phyloP scores from a whole-genome alignment of 2,888 invertebrate genomes.

The Sphecodes monilicornis region DNA sequence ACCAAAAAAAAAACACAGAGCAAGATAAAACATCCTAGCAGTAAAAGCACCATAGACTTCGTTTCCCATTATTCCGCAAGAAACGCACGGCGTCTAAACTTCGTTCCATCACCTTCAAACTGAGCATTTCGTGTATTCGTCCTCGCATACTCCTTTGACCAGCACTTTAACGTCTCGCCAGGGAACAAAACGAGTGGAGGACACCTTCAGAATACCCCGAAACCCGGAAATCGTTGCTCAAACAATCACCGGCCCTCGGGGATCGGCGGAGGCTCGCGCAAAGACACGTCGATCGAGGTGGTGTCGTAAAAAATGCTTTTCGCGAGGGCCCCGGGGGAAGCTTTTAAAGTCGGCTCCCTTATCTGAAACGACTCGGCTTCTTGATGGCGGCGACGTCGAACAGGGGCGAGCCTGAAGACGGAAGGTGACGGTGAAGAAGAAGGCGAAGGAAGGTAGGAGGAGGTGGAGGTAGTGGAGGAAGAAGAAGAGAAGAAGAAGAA shows the following conservation, averaged over 20 bases:
- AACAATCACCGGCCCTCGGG: conserved; percentile 21
- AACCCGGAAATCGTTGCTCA: conserved; percentile 34
- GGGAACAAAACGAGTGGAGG: neutral
- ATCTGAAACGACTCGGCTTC: conserved; percentile 66
- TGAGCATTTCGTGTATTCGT: neutral
- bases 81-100: neutral
- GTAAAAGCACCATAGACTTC: neutral
- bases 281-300: conserved; percentile 64
- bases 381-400: conserved; percentile 29
- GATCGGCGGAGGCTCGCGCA: conserved; percentile 23
- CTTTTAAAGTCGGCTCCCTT: conserved; percentile 66
- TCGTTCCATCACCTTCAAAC: neutral
- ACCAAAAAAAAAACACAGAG: too few species aligned
- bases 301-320: conserved; percentile 79
- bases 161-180: neutral
- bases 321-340: conserved; percentile 70
- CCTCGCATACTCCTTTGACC: neutral
- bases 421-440: conserved; percentile 35
- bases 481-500: conserved; percentile 34
- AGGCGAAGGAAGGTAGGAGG: conserved; percentile 70
- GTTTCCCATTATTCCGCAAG: neutral
- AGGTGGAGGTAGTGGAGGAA: conserved; percentile 4
- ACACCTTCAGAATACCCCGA: neutral
- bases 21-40: neutral
- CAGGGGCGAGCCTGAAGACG: conserved; percentile 24